Evolutionary conservation across 1,140 invertebrate genomes (phyloP).

Genomic region (Ceratitis capitata): DNA sequence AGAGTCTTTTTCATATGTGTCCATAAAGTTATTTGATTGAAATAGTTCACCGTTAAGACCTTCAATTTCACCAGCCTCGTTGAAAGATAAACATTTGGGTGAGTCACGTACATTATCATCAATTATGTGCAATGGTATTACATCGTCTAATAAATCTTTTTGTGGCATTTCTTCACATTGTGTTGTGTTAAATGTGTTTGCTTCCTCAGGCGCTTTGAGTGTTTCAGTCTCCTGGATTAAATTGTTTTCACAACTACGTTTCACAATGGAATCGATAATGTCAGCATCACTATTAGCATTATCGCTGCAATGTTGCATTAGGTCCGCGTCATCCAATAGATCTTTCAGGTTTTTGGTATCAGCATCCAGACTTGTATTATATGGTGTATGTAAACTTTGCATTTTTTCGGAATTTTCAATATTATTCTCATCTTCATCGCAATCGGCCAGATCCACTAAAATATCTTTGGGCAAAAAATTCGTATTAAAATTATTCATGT

Average conservation of each 20-base stretch:
- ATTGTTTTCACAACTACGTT: slow-evolving; percentile 70
- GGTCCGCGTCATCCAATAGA: slow-evolving; percentile 62
- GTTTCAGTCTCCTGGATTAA: slow-evolving; percentile 41
- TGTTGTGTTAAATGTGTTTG: slow-evolving; percentile 40
- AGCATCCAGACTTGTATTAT: slow-evolving; percentile 47
- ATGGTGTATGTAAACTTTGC: background rate
- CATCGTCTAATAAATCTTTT: slow-evolving; percentile 13
- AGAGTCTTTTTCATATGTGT: slow-evolving; percentile 56
- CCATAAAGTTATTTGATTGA: slow-evolving; percentile 47
- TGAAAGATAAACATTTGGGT: slow-evolving; percentile 63
- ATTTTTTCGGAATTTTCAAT: background rate
- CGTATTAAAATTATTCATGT: slow-evolving; percentile 2
- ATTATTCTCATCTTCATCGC: background rate
- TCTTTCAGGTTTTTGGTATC: slow-evolving; percentile 63
- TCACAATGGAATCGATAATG: slow-evolving; percentile 69
- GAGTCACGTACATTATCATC: slow-evolving; percentile 54
- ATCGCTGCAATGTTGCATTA: slow-evolving; percentile 68
- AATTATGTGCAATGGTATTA: background rate
- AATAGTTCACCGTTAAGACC: slow-evolving; percentile 61
- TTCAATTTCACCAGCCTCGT: slow-evolving; percentile 64
- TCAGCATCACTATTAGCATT: slow-evolving; percentile 66
- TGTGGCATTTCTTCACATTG: slow-evolving; percentile 44
- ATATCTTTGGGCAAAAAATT: slow-evolving; percentile 10
- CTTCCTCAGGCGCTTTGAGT: background rate
- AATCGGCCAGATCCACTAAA: background rate